phyloP scores from a whole-genome alignment of 2,888 invertebrate genomes.

The Dryomyza anilis region DNA sequence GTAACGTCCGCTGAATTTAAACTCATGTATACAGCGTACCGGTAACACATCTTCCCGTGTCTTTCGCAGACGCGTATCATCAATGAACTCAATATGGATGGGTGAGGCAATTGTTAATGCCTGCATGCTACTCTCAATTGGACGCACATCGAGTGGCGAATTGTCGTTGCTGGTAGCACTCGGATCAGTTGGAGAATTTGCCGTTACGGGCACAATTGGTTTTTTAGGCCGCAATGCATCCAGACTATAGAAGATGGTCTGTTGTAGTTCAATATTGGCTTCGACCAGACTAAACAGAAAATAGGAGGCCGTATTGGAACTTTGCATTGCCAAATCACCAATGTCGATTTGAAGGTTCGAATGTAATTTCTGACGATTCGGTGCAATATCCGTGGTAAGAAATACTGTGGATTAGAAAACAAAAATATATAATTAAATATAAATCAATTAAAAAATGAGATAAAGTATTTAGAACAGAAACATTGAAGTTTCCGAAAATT shows the following conservation, averaged over 20 bases:
- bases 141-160: conserved; percentile 49
- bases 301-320: conserved; percentile 54
- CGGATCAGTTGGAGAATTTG: not conserved
- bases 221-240: conserved; percentile 48
- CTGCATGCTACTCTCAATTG: conserved; percentile 32
- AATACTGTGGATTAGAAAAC: conserved; percentile 64
- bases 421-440: too few relatives aligned
- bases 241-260: conserved; percentile 56
- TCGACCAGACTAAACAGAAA: conserved; percentile 59
- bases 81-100: conserved; percentile 57
- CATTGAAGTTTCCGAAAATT: too few relatives aligned
- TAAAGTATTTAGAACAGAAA: too few relatives aligned
- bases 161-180: conserved; percentile 48
- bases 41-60: conserved; percentile 54
- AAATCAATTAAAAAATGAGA: too few relatives aligned
- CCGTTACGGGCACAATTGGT: conserved; percentile 27
- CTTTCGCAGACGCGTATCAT: conserved; percentile 55
- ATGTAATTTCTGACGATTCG: conserved; percentile 63
- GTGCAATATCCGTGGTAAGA: conserved; percentile 62
- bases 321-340: conserved; percentile 56
- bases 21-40: conserved; percentile 54
- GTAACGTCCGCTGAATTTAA: conserved; percentile 56
- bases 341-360: conserved; percentile 60
- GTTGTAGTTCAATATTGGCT: conserved; percentile 54
- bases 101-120: conserved; percentile 35